Evolutionary conservation across 2,888 invertebrate genomes (phyloP), one percentile per base, ranked within the genome.

Genomic region (Alentia gelatinosa): DNA sequence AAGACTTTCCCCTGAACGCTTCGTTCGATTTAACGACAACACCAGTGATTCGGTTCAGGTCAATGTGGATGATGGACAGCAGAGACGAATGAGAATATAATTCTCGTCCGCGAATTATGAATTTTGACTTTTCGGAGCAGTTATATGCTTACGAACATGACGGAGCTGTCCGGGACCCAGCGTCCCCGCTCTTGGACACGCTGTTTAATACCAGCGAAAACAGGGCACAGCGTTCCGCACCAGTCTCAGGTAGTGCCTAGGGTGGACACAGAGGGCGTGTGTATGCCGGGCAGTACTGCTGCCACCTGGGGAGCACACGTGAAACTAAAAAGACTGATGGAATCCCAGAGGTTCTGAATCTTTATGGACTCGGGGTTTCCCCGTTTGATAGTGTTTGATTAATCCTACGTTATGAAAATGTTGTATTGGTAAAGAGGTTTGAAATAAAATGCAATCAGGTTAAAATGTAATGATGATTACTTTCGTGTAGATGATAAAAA

Each of bases 161-260:
- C 56, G 19, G 56, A 9, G 12, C 56, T 56, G 56, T 4, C n/a
- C 56, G 56, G 56, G 56, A n/a, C 19, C n/a, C n/a, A n/a, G n/a
- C n/a, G n/a, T n/a, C n/a, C n/a, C n/a, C n/a, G n/a, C n/a, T n/a
- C n/a, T n/a, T n/a, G n/a, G n/a, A n/a, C n/a, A n/a, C n/a, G n/a
- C n/a, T n/a, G n/a, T n/a, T n/a, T n/a, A n/a, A n/a, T n/a, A n/a
- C n/a, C n/a, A n/a, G n/a, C n/a, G n/a, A n/a, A n/a, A n/a, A n/a
- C n/a, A n/a, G n/a, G n/a, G n/a, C n/a, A n/a, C n/a, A n/a, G n/a
- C n/a, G n/a, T n/a, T n/a, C n/a, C n/a, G n/a, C 9, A 47, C 19
- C 19, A 79, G 79, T 79, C 79, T 79, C 79, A 79, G 79, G 79
- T 79, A 35, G 79, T 79, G 35, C 79, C 39, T 35, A 79, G 37